These are phyloP conservation scores for Keiferia lycopersicella DNA, from an alignment of 2,888 invertebrate species.

Conservation along the genomic window DNA sequence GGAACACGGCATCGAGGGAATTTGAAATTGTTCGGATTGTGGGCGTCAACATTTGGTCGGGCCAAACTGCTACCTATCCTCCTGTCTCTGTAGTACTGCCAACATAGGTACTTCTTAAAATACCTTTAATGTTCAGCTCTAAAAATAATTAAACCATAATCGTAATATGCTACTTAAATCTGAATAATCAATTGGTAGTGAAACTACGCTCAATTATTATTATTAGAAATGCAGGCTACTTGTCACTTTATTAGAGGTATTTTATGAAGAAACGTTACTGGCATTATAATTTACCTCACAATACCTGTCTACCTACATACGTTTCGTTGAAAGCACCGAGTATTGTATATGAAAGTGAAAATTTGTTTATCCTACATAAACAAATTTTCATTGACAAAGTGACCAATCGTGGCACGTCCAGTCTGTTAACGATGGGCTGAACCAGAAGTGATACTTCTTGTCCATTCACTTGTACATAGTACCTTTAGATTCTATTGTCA, in stretches of 20 bases:
- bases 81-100: neutral
- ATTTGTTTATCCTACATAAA: too few relatives aligned
- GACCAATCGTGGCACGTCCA: constrained; percentile 73
- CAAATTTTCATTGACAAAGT: constrained; percentile 42
- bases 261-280: constrained; percentile 26
- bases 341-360: constrained; percentile 42
- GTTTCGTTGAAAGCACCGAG: constrained; percentile 49
- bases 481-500: constrained; percentile 79
- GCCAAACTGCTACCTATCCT: constrained; percentile 8
- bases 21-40: constrained; percentile 17
- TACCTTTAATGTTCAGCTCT: neutral
- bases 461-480: constrained; percentile 75
- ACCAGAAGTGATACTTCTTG: constrained; percentile 51
- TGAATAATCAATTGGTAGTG: neutral
- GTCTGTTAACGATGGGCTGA: constrained; percentile 61
- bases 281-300: constrained; percentile 4
- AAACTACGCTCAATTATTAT: constrained; percentile 2
- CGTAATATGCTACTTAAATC: neutral
- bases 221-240: neutral
- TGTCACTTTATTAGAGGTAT: neutral
- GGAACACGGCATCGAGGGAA: constrained; percentile 40
- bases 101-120: neutral
- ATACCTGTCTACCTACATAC: constrained; percentile 40
- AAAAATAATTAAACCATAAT: neutral
- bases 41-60: neutral